Evolutionary conservation across 1,140 invertebrate species (phyloP).

Genomic region (Kradibia gibbosae): DNA sequence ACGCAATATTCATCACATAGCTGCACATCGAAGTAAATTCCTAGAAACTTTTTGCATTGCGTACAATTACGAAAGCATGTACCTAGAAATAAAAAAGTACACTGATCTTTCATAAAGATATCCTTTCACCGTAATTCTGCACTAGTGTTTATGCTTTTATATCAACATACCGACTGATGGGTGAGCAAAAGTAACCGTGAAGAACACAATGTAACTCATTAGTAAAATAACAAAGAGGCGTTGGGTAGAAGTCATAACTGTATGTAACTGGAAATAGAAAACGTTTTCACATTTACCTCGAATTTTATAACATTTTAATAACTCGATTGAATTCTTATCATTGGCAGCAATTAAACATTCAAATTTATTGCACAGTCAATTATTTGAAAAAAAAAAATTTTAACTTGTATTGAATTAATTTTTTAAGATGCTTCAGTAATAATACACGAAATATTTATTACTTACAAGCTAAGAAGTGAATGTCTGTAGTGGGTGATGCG

Average conservation of each 20-base stretch:
- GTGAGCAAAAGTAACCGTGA: conserved; percentile 23
- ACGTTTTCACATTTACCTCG: background rate
- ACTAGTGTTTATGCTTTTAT: background rate
- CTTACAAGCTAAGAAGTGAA: too few relatives aligned
- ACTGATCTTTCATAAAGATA: background rate
- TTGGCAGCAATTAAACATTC: too few relatives aligned
- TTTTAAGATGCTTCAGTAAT: too few relatives aligned
- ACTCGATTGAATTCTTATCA: too few relatives aligned
- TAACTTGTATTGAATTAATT: too few relatives aligned
- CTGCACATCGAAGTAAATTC: conserved; percentile 86
- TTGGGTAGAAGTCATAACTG: conserved; percentile 16
- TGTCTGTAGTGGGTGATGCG: background rate
- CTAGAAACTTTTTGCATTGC: conserved; percentile 90
- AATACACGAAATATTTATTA: too few relatives aligned
- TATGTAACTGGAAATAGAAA: conserved; percentile 4
- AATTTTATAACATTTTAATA: too few relatives aligned
- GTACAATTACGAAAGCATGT: conserved; percentile 89
- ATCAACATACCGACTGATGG: conserved; percentile 33
- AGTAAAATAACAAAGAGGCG: conserved; percentile 15
- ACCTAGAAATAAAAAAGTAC: conserved; percentile 62
- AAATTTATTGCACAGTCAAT: too few relatives aligned
- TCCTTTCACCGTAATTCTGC: background rate
- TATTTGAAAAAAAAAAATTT: too few relatives aligned
- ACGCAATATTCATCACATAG: conserved; percentile 87
- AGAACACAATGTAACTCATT: conserved; percentile 20